Evolutionary conservation across 2,113 vertebrate species (phyloP), one percentile per base, ranked within the genome.

Genomic region (Clinocottus analis): DNA sequence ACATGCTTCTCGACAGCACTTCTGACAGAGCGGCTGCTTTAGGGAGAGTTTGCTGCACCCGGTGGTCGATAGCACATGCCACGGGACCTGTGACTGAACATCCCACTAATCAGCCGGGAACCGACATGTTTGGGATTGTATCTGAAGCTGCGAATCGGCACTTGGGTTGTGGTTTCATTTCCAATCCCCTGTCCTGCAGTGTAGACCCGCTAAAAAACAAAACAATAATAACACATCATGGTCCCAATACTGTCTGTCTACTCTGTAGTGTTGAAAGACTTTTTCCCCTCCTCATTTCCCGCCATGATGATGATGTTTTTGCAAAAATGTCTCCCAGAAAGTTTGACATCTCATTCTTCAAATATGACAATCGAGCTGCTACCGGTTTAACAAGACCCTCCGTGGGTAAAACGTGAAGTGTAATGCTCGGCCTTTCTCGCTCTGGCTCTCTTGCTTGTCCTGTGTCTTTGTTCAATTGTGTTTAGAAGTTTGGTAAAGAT

Each of bases 261-360:
- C 31, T 5, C 49, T 53, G n/a, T 39, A 58, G 45, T 77, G 82
- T 74, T 39, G 16, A 16, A 66, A 65, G 43, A n/a, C n/a, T 64
- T 25, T 31, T 29, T 41, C 39, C 39, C 9, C 9, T 43, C 43
- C 59, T 64, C 13, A 25, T 51, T 65, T 17, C 29, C 7, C 49
- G 25, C 51, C 45, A 43, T 16, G 5, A 27, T 63, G 60, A 43
- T 16, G 5, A 27, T 63, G 60, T 33, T 79, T 76, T 11, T 53
- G 7, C 25, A 37, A 27, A 53, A 41, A 41, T 16, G 11, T 31
- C 69, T 69, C 59, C 60, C 51, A 62, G 33, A 67, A 25, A 17
- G 62, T 21, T 16, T 4, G 35, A 37, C 35, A 37, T 65, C 9
- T 80, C 60, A 60, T 62, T 85, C 85, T 85, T 76, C 87, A 86